phyloP scores from a whole-genome alignment of 35 echinoderm and acorn worm genomes.

The Chiridota heheva region DNA sequence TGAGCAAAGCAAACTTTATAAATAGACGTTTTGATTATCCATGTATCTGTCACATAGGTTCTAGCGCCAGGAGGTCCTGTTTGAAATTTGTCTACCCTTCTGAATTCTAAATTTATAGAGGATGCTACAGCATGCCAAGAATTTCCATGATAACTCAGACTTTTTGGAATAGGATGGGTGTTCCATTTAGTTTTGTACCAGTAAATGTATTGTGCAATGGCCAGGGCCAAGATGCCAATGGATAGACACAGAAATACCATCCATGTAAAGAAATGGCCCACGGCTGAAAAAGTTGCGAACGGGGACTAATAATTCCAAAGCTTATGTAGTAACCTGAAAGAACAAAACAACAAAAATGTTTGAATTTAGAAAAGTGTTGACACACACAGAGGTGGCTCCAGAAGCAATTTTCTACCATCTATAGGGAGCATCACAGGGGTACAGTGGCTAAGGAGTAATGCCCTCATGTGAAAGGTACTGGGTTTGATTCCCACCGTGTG shows the following conservation, averaged over 20 bases:
- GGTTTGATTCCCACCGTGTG: too few relatives aligned
- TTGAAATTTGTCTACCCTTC: constrained; percentile 87
- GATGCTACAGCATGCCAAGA: constrained; percentile 73
- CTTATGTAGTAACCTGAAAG: constrained; percentile 82
- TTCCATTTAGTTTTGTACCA: constrained; percentile 72
- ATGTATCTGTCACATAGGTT: constrained; percentile 87
- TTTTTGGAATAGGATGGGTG: constrained; percentile 71
- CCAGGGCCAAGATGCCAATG: constrained; percentile 10
- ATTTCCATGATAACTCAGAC: constrained; percentile 67
- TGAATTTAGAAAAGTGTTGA: not conserved
- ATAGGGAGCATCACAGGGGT: too few relatives aligned
- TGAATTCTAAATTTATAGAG: constrained; percentile 76
- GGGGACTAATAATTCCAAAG: constrained; percentile 60
- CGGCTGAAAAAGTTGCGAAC: constrained; percentile 52
- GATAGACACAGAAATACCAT: constrained; percentile 29
- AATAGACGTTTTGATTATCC: constrained; percentile 77
- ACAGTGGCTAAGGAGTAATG: too few relatives aligned
- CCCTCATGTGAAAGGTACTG: too few relatives aligned
- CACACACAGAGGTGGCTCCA: too few relatives aligned
- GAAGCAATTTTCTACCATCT: too few relatives aligned
- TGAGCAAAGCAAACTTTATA: constrained; percentile 70
- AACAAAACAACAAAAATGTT: constrained; percentile 10
- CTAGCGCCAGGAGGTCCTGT: constrained; percentile 70
- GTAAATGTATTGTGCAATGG: constrained; percentile 14
- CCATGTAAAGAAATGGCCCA: constrained; percentile 33